These are phyloP conservation scores for Balanococcus diminutus DNA, from an alignment of 2,888 invertebrate species.

Conservation along the genomic window DNA sequence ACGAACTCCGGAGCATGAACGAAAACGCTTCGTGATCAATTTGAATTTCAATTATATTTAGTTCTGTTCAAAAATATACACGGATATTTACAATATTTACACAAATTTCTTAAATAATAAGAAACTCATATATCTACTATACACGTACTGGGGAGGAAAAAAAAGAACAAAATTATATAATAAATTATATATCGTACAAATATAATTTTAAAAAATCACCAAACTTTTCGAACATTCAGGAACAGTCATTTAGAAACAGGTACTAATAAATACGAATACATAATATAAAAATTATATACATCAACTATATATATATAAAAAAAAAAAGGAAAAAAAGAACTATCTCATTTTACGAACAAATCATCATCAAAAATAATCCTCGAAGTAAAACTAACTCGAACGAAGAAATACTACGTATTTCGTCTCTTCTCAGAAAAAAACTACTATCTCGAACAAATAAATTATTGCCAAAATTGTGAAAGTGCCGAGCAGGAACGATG, in stretches of 20 bases:
- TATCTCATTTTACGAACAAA: not conserved
- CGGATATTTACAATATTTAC: constrained; percentile 19
- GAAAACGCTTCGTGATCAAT: not conserved
- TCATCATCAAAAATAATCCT: not conserved
- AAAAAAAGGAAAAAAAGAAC: not conserved
- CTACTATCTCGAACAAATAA: not conserved
- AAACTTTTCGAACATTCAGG: constrained; percentile 31
- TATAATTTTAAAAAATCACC: constrained; percentile 27
- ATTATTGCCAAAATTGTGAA: not conserved
- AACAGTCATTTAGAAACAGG: constrained; percentile 38
- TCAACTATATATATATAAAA: not conserved
- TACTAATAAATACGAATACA: not conserved
- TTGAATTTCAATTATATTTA: not conserved
- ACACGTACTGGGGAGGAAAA: not conserved
- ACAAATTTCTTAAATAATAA: not conserved
- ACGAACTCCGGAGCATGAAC: not conserved
- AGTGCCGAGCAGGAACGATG: not conserved
- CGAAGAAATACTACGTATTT: not conserved
- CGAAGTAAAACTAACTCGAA: not conserved
- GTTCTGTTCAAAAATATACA: not conserved
- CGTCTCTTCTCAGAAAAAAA: not conserved
- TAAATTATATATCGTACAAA: not conserved
- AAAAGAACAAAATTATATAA: not conserved
- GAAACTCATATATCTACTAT: not conserved
- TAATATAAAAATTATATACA: not conserved